These are phyloP conservation scores for Ia io DNA, from an alignment of 2,113 vertebrate genomes.

Conservation along the genomic window DNA sequence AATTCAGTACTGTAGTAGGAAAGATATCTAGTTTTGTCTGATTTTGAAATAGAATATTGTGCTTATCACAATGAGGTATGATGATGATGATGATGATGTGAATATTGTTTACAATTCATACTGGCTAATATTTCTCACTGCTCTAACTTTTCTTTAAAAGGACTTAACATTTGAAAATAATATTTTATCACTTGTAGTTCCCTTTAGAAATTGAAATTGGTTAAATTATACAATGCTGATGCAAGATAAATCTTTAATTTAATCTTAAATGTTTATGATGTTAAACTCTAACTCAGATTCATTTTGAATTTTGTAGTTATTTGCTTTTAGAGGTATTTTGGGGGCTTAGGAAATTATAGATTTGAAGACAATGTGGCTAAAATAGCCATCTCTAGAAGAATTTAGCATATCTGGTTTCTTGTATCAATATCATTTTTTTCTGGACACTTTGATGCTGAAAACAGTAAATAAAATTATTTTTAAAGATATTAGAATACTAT, in stretches of 20 bases:
- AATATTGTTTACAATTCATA: not conserved
- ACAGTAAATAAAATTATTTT: not conserved
- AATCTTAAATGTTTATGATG: not conserved
- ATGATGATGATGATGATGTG: not conserved
- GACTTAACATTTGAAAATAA: not conserved
- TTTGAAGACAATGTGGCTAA: not conserved
- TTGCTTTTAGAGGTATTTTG: not conserved
- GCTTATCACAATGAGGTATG: not conserved
- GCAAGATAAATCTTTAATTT: constrained; percentile 5
- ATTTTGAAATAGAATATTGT: constrained; percentile 13
- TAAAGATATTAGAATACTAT: not conserved
- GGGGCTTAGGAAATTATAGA: not conserved
- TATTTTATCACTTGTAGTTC: not conserved
- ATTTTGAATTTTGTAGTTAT: not conserved
- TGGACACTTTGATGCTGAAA: not conserved
- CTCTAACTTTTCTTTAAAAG: constrained; percentile 21
- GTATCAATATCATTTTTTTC: not conserved
- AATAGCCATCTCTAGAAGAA: not conserved
- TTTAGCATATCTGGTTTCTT: not conserved
- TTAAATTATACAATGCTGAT: not conserved
- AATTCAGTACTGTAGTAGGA: not conserved
- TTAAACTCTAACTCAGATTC: not conserved
- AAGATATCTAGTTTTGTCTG: not conserved
- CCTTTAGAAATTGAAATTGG: not conserved
- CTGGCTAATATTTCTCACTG: not conserved